These are phyloP conservation scores for Tolypeutes matacus DNA, from an alignment of 2,797 vertebrate genomes.

Conservation along the genomic window DNA sequence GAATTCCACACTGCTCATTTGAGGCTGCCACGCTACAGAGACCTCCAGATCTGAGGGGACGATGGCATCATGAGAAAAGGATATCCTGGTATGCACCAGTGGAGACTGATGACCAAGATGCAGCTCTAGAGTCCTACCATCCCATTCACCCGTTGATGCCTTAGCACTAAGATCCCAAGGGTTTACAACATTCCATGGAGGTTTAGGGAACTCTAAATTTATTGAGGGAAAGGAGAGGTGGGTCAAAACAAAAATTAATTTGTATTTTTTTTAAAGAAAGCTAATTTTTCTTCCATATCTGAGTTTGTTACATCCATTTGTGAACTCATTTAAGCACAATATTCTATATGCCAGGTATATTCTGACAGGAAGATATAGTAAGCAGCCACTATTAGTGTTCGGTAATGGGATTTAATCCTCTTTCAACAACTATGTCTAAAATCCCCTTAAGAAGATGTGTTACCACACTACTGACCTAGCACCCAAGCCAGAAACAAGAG, in stretches of 20 bases:
- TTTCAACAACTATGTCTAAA: not conserved
- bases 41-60: not conserved
- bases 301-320: not conserved
- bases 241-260: not conserved
- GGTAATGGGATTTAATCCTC: not conserved
- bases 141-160: not conserved
- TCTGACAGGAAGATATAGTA: not conserved
- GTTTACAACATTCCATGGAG: not conserved
- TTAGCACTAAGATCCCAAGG: not conserved
- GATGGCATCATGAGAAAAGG: not conserved
- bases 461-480: not conserved
- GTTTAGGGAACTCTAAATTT: not conserved
- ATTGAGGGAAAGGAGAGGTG: not conserved
- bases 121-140: too few species aligned
- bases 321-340: not conserved
- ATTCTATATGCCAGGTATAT: not conserved
- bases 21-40: not conserved
- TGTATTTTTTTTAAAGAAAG: not conserved
- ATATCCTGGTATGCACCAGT: too few species aligned
- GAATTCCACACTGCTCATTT: not conserved
- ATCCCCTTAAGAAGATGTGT: not conserved
- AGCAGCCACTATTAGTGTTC: not conserved
- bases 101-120: not conserved
- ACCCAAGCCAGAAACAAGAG: not conserved
- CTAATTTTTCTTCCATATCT: not conserved